Conservation (phyloP, 2,113 vertebrate species). For the Patagioenas fasciata region DNA sequence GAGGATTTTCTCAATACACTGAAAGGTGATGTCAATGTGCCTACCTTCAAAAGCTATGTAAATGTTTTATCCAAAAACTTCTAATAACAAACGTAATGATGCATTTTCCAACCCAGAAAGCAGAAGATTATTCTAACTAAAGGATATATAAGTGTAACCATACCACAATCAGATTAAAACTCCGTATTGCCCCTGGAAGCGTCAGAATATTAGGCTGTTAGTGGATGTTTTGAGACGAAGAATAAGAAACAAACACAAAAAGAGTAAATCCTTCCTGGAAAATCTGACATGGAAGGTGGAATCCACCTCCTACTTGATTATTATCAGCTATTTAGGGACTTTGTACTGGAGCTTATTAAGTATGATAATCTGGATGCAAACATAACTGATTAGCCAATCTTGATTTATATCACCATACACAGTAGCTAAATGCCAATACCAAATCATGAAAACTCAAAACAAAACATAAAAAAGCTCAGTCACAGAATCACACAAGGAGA, state of each 20-base stretch:
- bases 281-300: neutral
- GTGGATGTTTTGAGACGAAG: neutral
- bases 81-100: neutral
- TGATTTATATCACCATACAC: neutral
- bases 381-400: neutral
- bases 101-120: neutral
- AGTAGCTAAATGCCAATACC: neutral
- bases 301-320: neutral
- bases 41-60: neutral
- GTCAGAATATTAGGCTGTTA: neutral
- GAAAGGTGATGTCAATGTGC: neutral
- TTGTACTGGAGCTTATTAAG: neutral
- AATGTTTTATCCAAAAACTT: neutral
- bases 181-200: neutral
- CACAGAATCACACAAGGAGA: neutral
- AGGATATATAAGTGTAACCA: neutral
- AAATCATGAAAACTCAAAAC: neutral
- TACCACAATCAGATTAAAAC: neutral
- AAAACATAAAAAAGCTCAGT: neutral
- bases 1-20: neutral
- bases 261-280: neutral
- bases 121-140: neutral
- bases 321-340: neutral
- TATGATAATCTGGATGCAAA: neutral
- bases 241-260: neutral